Evolutionary conservation across 1,140 invertebrate genomes (phyloP), one percentile per base, ranked within the genome.

Genomic region (Zeugodacus cucurbitae): DNA sequence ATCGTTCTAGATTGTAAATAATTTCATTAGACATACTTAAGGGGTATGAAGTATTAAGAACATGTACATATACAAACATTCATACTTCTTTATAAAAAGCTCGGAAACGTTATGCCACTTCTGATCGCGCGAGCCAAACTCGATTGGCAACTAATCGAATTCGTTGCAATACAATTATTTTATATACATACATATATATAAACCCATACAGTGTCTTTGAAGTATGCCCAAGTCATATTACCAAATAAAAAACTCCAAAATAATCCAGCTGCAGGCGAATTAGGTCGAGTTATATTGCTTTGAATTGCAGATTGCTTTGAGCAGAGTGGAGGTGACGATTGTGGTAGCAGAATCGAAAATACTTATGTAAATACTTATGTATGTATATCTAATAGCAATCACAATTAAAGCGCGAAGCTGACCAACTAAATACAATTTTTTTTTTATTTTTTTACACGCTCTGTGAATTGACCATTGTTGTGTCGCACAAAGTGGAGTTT

Each of bases 101-200:
- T 54, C 48, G 11, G 2, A 54, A 54, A 54, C 14, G 14, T 54
- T 54, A 54, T 54, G 48, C 48, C 48, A 10, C 34, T 41, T 74
- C n/a, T 22, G 67, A 22, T 17, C 5, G 34, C 34, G 34, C 67
- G 67, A 74, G 67, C 67, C 67, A 74, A 74, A 74, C 67, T 41
- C 67, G 67, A 74, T 74, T 20, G 67, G 32, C 67, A 74, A 74
- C 34, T 74, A 74, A 74, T 74, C 67, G 67, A 37, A n/a, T 37
- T 41, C 20, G 34, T 32, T 67, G 67, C 67, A 41, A n/a, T 4
- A 67, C 26, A 74, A 74, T 37, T 74, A 32, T 74, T 74, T 37
- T 20, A 74, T 74, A 41, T 74, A 41, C 67, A 74, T 41, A 41
- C 5, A 74, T 74, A 41, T 17, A 74, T 37, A 62, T 26, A 14